Evolutionary conservation across 2,888 invertebrate species (phyloP).

Genomic region (Ennomos quercinarius): DNA sequence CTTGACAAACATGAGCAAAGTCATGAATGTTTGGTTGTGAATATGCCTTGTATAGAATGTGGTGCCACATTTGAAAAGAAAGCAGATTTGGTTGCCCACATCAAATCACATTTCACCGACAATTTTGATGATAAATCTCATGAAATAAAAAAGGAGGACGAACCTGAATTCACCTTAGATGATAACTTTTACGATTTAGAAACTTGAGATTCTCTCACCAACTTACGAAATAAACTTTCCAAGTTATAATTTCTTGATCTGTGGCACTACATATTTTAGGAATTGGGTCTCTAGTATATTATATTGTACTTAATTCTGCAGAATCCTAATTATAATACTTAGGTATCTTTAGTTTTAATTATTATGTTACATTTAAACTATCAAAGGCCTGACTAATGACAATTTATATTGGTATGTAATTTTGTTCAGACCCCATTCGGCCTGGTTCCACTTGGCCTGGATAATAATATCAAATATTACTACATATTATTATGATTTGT

Average conservation of each 20-base stretch:
- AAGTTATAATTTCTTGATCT: neutral
- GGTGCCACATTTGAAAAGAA: conserved; percentile 85
- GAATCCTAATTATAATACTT: neutral
- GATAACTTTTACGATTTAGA: conserved; percentile 77
- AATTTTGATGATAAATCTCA: conserved; percentile 74
- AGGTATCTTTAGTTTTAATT: conserved; percentile 10
- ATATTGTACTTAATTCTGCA: conserved; percentile 23
- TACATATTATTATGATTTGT: no score
- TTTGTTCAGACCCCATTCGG: no score
- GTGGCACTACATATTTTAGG: conserved; percentile 36
- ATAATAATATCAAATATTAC: no score
- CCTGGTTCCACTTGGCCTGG: no score
- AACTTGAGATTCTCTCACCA: conserved; percentile 57
- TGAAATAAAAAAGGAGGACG: conserved; percentile 74
- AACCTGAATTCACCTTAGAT: conserved; percentile 66
- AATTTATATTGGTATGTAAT: conserved; percentile 4
- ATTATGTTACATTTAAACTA: neutral
- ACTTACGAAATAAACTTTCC: neutral
- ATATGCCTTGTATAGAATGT: conserved; percentile 87
- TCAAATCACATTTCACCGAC: conserved; percentile 84
- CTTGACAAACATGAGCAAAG: conserved; percentile 88
- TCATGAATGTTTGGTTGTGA: conserved; percentile 86
- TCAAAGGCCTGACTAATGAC: neutral
- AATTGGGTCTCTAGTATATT: conserved; percentile 31
- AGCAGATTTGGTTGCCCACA: conserved; percentile 85